Base-by-base conservation (phyloP, 2,113 vertebrate species). In the Scomber japonicus region DNA sequence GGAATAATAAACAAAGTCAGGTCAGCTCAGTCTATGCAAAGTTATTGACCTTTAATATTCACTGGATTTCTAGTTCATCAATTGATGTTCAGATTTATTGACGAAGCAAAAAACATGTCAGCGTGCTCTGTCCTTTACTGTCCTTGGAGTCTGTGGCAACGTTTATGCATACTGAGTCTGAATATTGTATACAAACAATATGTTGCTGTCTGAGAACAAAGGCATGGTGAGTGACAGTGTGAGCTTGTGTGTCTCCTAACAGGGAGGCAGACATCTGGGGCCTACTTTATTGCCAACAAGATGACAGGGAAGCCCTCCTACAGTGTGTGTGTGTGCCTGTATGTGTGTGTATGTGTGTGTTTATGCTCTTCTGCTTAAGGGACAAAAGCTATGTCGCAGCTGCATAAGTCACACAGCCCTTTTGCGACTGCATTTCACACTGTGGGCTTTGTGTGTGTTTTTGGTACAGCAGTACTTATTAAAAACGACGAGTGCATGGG, bases 191-290 rank as follows among this genome's bases (percentile, higher is more conserved):
- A 67, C 24, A 50, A 72, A 65, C 75, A 84, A 46, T 60, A 60
- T 61, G 75, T 71, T 70, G 19, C 54, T 31, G 71, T 63, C 21
- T 63, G 63, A 68, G 81, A 87, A 89, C 78, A 90, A 88, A 88
- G 84, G 13, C 76, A 4, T 19, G 66, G 55, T 78, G 81, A 75
- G 61, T 40, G 82, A 75, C 81, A 49, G 70, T 15, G 61, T 75
- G 81, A 68, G 78, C 57, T 11, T 81, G 65, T 78, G 78, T 64
- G 77, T 86, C 27, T 75, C 75, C 71, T 83, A 71, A 56, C 73
- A 35, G 71, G 53, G 71, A 19, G 45, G 80, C 48, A 50, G 84
- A 87, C 90, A 90, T 92, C 88, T 90, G 90, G 88, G 83, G 75
- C 76, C 51, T 35, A 57, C 86, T 87, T 85, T 75, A 73, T 59